A percentile compares a stretch with the other conserved stretches of the same genome.
phyloP scores from a whole-genome alignment of 2,797 vertebrate genomes.

The Chlorospingus flavigularis region DNA sequence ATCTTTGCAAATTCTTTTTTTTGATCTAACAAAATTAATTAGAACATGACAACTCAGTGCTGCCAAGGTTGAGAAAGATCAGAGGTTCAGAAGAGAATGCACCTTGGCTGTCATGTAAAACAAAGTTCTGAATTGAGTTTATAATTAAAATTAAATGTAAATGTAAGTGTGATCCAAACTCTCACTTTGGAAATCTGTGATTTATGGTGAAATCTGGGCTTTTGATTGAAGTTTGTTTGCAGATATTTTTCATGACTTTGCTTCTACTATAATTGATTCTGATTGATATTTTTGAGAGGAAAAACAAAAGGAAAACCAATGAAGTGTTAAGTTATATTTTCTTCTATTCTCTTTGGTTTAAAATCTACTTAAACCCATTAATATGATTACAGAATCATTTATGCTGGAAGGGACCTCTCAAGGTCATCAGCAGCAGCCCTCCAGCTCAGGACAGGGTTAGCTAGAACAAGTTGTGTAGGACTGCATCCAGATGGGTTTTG shows the following conservation, averaged over 20 bases:
- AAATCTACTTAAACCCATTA: background rate
- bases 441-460: background rate
- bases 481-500: background rate
- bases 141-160: background rate
- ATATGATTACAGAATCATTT: background rate
- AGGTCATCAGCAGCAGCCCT: background rate
- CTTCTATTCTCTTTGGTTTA: background rate
- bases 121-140: background rate
- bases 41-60: background rate
- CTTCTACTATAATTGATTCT: background rate
- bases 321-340: background rate
- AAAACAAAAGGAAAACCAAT: background rate
- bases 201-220: background rate
- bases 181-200: background rate
- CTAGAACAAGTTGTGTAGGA: background rate
- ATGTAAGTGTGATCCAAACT: background rate
- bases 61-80: background rate
- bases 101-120: background rate
- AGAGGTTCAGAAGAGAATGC: background rate
- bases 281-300: background rate
- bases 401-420: background rate
- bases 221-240: background rate
- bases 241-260: background rate
- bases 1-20: background rate
- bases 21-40: background rate